Evolutionary conservation across 2,888 invertebrate species (phyloP), one percentile per base, ranked within the genome.

Genomic region (Eilema depressum): DNA sequence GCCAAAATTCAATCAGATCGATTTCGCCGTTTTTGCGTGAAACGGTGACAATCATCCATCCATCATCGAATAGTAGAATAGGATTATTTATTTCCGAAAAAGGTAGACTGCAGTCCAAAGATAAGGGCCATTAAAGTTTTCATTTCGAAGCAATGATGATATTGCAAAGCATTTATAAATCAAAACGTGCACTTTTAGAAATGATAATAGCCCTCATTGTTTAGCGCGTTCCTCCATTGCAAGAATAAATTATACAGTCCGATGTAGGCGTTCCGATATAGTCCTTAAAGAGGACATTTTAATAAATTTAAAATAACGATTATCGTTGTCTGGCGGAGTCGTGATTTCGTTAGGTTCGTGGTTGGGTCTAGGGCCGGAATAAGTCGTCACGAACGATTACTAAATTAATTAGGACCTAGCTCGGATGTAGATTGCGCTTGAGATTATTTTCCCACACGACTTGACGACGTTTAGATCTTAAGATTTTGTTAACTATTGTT

Each of bases 301-400:
- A 95, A 95, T 95, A 95, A 95, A 95, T 95, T 95, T 95, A 94
- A 95, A 95, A 95, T 94, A 95, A 95, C 93, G 94, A 95, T 95
- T 93, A 95, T 95, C 95, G 94, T 93, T 93, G 93, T 92, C 90
- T 91, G 87, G 91, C 91, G 84, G 91, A 93, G 95, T 95, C 95
- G 95, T 95, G 95, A 94, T 95, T 94, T 94, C 94, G 95, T 93
- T 95, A 94, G 91, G 93, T 92, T 91, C 94, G 93, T 92, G 94
- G 94, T 91, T 89, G 83, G 91, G 87, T 89, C 92, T 89, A 89
- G 88, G 91, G 91, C 91, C 91, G 91, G 95, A 95, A 91, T 94
- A 92, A 95, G 95, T 95, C 95, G 94, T 94, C 95, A 95, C 95
- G 95, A 95, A 91, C 94, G 90, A 95, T 95, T 95, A 94, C 94